Conservation (phyloP, 1,140 invertebrate genomes). For the Colletes gigas region DNA sequence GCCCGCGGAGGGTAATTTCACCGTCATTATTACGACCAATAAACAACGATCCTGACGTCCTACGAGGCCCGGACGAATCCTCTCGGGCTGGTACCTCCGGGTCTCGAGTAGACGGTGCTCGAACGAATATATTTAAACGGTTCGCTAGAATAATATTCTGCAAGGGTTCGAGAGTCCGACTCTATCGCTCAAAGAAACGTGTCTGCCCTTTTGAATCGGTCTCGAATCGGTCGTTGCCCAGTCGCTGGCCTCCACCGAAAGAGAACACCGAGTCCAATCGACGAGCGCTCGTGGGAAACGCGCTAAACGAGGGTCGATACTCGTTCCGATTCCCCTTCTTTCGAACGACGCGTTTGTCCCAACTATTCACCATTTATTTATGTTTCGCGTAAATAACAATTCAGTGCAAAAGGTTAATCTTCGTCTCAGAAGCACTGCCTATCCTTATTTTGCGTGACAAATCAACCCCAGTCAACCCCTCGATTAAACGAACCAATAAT, state of each 20-base stretch:
- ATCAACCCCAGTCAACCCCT: too few relatives aligned
- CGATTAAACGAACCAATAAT: too few relatives aligned
- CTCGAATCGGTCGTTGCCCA: conserved; percentile 15
- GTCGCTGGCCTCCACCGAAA: not conserved
- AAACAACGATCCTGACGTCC: conserved; percentile 38
- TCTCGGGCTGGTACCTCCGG: not conserved
- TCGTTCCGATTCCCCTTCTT: too few relatives aligned
- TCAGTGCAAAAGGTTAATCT: too few relatives aligned
- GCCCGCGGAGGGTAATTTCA: conserved; percentile 31
- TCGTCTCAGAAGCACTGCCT: too few relatives aligned
- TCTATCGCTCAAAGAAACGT: conserved; percentile 20
- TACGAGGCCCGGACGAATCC: conserved; percentile 2
- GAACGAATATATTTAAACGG: conserved; percentile 37
- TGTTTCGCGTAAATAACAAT: too few relatives aligned
- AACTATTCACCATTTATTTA: too few relatives aligned
- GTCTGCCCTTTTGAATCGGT: conserved; percentile 24
- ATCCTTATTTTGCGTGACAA: too few relatives aligned
- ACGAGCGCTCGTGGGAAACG: conserved; percentile 17
- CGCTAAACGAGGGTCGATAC: not conserved
- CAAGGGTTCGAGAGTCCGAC: conserved; percentile 4
- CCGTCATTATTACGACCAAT: conserved; percentile 42
- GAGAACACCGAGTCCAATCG: not conserved
- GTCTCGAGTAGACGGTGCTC: conserved; percentile 35
- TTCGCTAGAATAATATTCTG: conserved; percentile 19
- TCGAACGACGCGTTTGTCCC: too few relatives aligned